Evolutionary conservation across 2,797 vertebrate genomes (phyloP).

Genomic region (Miichthys miiuy): DNA sequence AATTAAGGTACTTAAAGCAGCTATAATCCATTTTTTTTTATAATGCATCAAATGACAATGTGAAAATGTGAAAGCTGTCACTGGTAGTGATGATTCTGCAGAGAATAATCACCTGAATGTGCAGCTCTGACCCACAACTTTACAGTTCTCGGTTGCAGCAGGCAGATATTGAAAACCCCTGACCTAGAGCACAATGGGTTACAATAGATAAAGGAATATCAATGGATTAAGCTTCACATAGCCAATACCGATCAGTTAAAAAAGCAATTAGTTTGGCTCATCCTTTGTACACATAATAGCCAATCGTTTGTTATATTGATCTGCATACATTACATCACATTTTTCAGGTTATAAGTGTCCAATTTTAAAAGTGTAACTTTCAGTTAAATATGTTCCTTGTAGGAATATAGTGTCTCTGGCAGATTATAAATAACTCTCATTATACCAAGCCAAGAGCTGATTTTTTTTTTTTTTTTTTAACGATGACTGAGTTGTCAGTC

Average conservation of each 20-base stretch:
- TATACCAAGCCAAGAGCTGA: background rate
- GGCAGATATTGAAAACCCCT: background rate
- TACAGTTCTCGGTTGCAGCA: background rate
- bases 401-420: background rate
- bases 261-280: background rate
- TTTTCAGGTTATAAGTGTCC: background rate
- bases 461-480: background rate
- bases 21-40: background rate
- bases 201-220: background rate
- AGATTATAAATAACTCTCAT: background rate
- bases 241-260: background rate
- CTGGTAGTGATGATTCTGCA: background rate
- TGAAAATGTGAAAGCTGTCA: background rate
- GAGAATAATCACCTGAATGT: background rate
- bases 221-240: background rate
- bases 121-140: background rate
- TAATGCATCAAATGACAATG: background rate
- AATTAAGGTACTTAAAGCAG: background rate
- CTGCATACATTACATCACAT: background rate
- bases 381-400: background rate
- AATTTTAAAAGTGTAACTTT: background rate
- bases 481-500: slow-evolving; percentile 12
- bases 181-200: too few relatives aligned
- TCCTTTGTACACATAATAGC: background rate
- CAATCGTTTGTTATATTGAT: background rate